Conservation (phyloP, 2,113 vertebrate species). For the Meriones unguiculatus region DNA sequence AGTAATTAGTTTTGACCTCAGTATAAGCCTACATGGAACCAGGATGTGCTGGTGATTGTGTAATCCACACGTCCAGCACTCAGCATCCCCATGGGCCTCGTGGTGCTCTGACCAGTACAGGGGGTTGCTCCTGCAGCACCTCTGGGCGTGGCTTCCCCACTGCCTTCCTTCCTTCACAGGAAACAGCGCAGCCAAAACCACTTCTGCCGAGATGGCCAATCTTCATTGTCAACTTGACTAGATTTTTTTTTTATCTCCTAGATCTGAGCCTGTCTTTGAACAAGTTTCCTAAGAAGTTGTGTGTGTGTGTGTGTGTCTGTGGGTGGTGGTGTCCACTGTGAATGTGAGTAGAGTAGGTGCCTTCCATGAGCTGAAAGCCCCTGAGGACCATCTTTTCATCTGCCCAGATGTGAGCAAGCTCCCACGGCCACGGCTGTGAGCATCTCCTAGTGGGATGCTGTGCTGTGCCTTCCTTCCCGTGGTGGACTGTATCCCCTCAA, state of each 20-base stretch:
- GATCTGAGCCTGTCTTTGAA: background rate
- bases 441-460: background rate
- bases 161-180: too few species aligned
- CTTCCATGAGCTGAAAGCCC: background rate
- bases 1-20: slow-evolving; percentile 81
- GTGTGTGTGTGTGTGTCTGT: background rate
- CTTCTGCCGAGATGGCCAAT: background rate
- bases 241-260: background rate
- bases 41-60: background rate
- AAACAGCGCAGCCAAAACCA: background rate
- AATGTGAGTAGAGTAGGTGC: background rate
- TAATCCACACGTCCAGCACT: rapidly evolving
- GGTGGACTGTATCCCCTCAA: background rate
- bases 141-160: background rate
- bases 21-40: background rate
- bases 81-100: background rate
- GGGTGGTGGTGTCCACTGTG: background rate
- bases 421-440: background rate
- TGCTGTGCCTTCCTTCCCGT: background rate
- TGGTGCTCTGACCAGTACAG: background rate
- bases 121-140: rapidly evolving
- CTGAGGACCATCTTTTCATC: background rate
- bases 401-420: background rate
- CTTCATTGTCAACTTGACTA: background rate
- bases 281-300: background rate